Conservation (phyloP, 1,140 invertebrate genomes). For the Pseudobourletiella spinata region DNA sequence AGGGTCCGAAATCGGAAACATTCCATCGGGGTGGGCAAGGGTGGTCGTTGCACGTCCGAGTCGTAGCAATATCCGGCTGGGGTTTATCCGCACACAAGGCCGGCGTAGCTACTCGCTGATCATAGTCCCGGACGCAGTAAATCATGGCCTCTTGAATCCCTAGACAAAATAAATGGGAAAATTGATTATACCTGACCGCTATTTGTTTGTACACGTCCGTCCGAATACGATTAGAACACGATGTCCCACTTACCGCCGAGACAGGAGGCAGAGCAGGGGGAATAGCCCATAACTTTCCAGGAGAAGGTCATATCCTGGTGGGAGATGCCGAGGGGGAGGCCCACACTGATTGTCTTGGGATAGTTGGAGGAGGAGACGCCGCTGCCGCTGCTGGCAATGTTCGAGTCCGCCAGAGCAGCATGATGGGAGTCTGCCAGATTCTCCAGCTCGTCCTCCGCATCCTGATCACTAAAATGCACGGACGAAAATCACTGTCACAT, state of each 20-base stretch:
- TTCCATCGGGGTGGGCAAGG: conserved; percentile 84
- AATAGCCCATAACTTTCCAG: conserved; percentile 70
- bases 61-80: conserved; percentile 69
- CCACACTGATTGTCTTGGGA: conserved; percentile 25
- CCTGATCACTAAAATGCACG: neutral
- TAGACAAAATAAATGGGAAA: conserved; percentile 37
- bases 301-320: conserved; percentile 51
- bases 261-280: conserved; percentile 87
- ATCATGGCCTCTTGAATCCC: conserved; percentile 79
- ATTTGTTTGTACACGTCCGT: too few species aligned
- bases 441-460: neutral
- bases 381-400: neutral
- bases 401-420: conserved; percentile 25
- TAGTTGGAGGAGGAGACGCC: conserved; percentile 10
- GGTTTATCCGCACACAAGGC: conserved; percentile 70
- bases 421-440: conserved; percentile 24
- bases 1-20: conserved; percentile 58
- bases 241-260: conserved; percentile 75
- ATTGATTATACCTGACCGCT: too few species aligned
- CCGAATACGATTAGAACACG: too few species aligned
- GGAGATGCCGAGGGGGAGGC: conserved; percentile 31
- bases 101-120: conserved; percentile 69
- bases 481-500: too few species aligned
- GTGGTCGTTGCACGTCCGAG: conserved; percentile 86
- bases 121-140: conserved; percentile 77